A percentile compares a stretch with the other conserved stretches of the same genome.
Evolutionary conservation across 1,140 invertebrate species (phyloP).

Genomic region (Thaumatotibia leucotreta): DNA sequence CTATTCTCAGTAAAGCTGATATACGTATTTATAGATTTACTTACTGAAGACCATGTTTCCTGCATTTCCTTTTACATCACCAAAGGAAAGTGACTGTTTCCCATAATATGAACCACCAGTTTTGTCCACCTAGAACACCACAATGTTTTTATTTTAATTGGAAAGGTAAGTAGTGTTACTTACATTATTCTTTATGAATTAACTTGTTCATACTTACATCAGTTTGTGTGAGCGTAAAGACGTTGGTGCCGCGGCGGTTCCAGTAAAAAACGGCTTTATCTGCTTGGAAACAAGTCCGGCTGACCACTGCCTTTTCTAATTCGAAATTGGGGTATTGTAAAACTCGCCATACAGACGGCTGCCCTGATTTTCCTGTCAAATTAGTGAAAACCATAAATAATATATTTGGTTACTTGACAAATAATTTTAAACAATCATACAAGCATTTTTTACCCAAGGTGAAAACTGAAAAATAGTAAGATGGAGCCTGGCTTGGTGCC

Average conservation of each 20-base stretch:
- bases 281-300: constrained; percentile 94
- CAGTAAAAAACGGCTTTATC: constrained; percentile 93
- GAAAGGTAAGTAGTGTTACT: too few species aligned
- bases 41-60: constrained; percentile 88
- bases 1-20: too few species aligned
- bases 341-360: constrained; percentile 81
- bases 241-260: constrained; percentile 90
- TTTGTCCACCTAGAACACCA: constrained; percentile 83
- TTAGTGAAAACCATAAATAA: constrained; percentile 9
- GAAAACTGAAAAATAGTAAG: constrained; percentile 75
- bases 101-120: constrained; percentile 98
- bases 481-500: constrained; percentile 79
- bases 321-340: constrained; percentile 92
- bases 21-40: constrained; percentile 33
- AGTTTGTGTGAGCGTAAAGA: constrained; percentile 89
- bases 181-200: too few species aligned
- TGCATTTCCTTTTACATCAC: constrained; percentile 90
- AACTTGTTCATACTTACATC: constrained; percentile 80
- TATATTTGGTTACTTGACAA: background rate
- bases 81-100: constrained; percentile 93
- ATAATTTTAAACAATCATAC: constrained; percentile 2
- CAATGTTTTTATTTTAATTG: background rate
- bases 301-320: constrained; percentile 82
- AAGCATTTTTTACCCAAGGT: constrained; percentile 48
- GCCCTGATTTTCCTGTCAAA: constrained; percentile 72